Base-by-base conservation (phyloP, 2,888 invertebrate species). In the Drosophila birchii region DNA sequence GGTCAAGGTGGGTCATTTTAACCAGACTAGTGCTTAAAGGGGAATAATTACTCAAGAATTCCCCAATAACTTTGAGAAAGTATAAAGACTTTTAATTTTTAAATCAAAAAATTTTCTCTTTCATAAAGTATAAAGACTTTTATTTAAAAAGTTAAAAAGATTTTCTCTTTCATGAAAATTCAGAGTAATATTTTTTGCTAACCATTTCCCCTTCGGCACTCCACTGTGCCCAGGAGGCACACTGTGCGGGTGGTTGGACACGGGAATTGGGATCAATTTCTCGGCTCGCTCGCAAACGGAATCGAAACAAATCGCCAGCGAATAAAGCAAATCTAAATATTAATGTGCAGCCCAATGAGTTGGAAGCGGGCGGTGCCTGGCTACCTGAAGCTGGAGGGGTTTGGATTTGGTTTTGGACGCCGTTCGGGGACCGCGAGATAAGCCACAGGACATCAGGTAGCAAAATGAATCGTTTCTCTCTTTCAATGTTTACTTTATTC, bases 241-340 rank as follows among this genome's bases (percentile, higher is more conserved):
- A 6, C 47, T 29, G 34, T 32, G 44, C 51, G 44, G 47, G 55
- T 47, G 54, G 55, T 41, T 45, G 61, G 49, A 36, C 61, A 55
- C 39, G 54, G 41, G 39, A 47, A 54, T 18, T 18, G 54, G 55
- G 41, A 66, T 47, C 68, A 66, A 49, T 66, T 68, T 66, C 45
- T 61, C 38, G 60, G 45, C 34, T 58, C 23, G 45, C 58, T 36
- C 11, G 44, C 69, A 73, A 79, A 54, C 81, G 83, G 78, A 78
- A 81, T 86, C 77, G 79, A 82, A 86, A 86, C 80, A 86, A 88
- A 81, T 83, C 81, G 88, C 77, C 67, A 70, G 70, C 77, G 78
- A 79, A 81, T 85, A 85, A 76, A 80, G 75, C 84, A 81, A 81
- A 84, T 89, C 86, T 70, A 84, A 90, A 90, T 89, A 84, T 89